Conservation (phyloP, 2,888 invertebrate species). For the Pristionchus fissidentatus region DNA sequence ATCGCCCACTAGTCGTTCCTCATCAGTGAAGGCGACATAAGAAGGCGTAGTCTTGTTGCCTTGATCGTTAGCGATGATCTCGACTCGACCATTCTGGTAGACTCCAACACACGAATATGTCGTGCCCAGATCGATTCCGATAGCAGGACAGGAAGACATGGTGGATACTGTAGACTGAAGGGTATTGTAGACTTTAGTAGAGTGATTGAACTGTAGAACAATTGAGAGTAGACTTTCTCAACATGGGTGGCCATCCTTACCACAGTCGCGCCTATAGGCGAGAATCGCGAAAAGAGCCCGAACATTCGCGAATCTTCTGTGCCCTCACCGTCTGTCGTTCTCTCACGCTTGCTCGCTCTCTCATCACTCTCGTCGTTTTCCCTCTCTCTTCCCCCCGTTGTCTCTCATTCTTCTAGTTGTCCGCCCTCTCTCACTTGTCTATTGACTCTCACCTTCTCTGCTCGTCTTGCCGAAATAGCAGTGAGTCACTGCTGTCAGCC, state of each 20-base stretch:
- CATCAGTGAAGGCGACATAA: constrained; percentile 84
- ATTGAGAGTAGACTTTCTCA: constrained; percentile 23
- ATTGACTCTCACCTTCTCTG: background rate
- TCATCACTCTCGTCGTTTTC: constrained; percentile 19
- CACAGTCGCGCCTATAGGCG: constrained; percentile 52
- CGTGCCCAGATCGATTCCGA: no score
- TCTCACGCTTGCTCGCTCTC: constrained; percentile 17
- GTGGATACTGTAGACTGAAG: background rate
- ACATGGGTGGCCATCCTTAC: constrained; percentile 1
- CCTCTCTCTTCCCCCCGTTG: background rate
- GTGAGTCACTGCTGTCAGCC: background rate
- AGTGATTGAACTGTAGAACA: no score
- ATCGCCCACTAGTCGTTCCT: constrained; percentile 78
- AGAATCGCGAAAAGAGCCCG: constrained; percentile 48
- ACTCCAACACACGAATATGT: no score
- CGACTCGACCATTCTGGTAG: constrained; percentile 75
- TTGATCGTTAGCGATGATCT: constrained; percentile 79
- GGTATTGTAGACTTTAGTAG: background rate
- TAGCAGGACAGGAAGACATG: constrained; percentile 64
- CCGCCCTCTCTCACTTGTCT: background rate
- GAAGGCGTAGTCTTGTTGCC: constrained; percentile 85
- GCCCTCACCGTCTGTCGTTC: background rate
- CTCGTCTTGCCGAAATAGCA: background rate
- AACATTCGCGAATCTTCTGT: constrained; percentile 52
- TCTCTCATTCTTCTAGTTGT: background rate